Evolutionary conservation across 2,888 invertebrate species (phyloP), one percentile per base, ranked within the genome.

Genomic region (Teleogryllus oceanicus): DNA sequence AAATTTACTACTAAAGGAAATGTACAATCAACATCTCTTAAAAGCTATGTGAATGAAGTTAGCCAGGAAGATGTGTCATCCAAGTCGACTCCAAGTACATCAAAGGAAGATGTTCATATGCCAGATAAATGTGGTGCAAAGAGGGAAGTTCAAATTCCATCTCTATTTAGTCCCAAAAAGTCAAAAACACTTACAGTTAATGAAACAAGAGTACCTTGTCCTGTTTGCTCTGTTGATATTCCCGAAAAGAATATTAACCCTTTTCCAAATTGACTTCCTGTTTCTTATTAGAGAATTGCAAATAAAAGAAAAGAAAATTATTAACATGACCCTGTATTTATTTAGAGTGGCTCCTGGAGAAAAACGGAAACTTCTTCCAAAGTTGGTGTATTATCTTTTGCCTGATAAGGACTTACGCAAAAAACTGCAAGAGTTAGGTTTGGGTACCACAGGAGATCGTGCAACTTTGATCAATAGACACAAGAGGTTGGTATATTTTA

Each of bases 191-290:
- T 18, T 21, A 2, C 24, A 16, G 21, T 24, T 18, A 37, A 37
- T 37, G 11, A 18, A 76, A n/a, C 20, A 49, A 82, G 82, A 82
- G 88, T 88, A 2, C 82, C 85, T 3, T 90, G 89, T 84, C 89
- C 89, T 20, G 88, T 89, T 0, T 90, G 89, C 82, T 84, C 84
- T 79, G 88, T 88, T 5, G 84, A 84, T 11, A 85, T 90, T 74
- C 85, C 86, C 18, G 84, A 86, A 80, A 82, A 83, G 12, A 85
- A 87, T 82, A 87, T 89, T 49, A 89, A 89, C 82, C 84, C 84
- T n/a, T n/a, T n/a, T n/a, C n/a, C n/a, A n/a, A 37, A n/a, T 11
- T 20, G 12, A 21, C 16, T 13, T 50, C 75, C 11, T 76, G 18
- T 50, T 49, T 80, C n/a, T 74, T 20, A n/a, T 20, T 74, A 11